phyloP scores from a whole-genome alignment of 1,140 invertebrate species.

The Euborellia annulipes region DNA sequence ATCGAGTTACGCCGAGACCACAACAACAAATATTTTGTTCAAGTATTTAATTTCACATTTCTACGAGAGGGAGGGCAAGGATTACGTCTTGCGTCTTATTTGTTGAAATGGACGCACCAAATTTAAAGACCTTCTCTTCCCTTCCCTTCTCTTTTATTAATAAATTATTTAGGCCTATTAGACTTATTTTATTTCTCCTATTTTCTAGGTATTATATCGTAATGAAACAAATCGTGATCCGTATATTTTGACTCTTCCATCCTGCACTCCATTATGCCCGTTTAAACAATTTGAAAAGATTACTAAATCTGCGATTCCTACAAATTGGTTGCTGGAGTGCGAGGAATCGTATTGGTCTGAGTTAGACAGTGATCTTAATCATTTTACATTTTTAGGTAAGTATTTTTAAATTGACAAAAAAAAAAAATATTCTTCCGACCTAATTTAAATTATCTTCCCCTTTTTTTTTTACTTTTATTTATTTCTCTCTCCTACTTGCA shows the following conservation, averaged over 20 bases:
- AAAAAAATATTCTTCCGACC: no score
- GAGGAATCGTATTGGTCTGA: constrained; percentile 17
- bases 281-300: constrained; percentile 34
- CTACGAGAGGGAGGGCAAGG: no score
- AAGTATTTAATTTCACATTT: neutral
- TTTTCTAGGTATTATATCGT: constrained; percentile 41
- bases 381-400: constrained; percentile 24
- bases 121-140: neutral
- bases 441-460: no score
- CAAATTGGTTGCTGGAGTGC: constrained; percentile 39
- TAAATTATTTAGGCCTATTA: neutral
- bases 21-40: constrained; percentile 16
- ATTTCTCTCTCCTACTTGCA: no score
- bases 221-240: constrained; percentile 36
- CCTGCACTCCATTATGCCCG: constrained; percentile 40
- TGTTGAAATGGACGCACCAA: neutral
- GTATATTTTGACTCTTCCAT: constrained; percentile 35
- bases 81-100: neutral
- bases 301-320: constrained; percentile 34
- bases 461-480: no score
- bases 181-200: constrained; percentile 3
- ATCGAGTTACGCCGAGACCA: constrained; percentile 41
- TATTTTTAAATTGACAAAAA: no score
- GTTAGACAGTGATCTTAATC: constrained; percentile 20
- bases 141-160: neutral